A percentile compares a stretch with the other conserved stretches of the same genome.
Evolutionary conservation across 2,888 invertebrate species (phyloP).

Genomic region (Camptogramma bilineatum): DNA sequence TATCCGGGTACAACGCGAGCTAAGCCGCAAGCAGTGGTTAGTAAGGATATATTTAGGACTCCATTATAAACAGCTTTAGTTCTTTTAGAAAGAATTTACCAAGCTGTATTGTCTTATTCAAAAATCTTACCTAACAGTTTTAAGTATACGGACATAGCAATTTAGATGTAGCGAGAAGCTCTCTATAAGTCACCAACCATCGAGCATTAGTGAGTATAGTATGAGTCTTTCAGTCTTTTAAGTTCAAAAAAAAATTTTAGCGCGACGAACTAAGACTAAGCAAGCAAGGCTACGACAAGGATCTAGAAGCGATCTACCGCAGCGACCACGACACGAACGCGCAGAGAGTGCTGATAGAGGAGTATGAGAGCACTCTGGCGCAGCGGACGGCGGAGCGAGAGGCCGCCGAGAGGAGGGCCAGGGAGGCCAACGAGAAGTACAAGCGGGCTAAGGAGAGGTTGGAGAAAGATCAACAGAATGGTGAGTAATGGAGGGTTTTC

Average conservation of each 20-base stretch:
- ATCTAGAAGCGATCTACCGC: constrained; percentile 84
- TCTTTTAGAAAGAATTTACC: no score
- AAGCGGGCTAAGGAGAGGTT: constrained; percentile 77
- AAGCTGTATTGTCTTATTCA: no score
- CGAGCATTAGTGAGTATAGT: no score
- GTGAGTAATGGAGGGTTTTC: constrained; percentile 48
- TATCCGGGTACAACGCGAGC: no score
- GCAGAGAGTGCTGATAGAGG: constrained; percentile 85
- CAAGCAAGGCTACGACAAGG: constrained; percentile 74
- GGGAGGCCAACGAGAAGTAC: constrained; percentile 74
- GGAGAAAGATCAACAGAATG: constrained; percentile 71
- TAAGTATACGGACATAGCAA: no score
- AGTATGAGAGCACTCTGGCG: constrained; percentile 81
- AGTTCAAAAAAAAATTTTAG: constrained; percentile 51
- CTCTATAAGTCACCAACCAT: no score
- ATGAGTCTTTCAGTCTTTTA: background rate
- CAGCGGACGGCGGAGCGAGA: constrained; percentile 80
- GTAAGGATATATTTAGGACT: no score
- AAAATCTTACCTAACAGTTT: no score
- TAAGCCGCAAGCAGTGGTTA: no score
- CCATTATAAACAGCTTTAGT: no score
- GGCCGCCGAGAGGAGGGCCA: constrained; percentile 79
- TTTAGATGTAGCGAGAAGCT: no score
- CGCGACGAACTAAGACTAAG: constrained; percentile 66
- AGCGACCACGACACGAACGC: constrained; percentile 86